Base-by-base conservation (phyloP, 2,797 vertebrate species). In the Pampus argenteus region DNA sequence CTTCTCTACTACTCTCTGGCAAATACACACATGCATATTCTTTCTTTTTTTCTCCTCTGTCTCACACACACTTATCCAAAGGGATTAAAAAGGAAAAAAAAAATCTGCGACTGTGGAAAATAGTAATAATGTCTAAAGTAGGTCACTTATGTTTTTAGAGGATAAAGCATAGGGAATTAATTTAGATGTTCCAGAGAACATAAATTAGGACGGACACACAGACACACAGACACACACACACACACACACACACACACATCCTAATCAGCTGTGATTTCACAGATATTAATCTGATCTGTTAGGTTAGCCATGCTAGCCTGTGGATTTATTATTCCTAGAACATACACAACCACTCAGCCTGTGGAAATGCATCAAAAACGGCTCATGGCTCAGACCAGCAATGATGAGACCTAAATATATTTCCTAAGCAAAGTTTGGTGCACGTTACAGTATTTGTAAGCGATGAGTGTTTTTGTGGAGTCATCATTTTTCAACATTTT, bases 121-220 rank as follows among this genome's bases (percentile, higher is more conserved):
- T 56, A 62, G 65, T 82, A 77, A 75, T 86, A 87, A 85, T 70
- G 68, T 78, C 66, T 70, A 74, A 92, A 93, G 86, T 92, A 88
- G 92, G 90, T 91, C 90, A 84, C 82, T 86, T 88, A 83, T 88
- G 74, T 90, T 88, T 86, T 89, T 55, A 82, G 74, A 86, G 88
- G 84, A 89, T 91, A 78, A 86, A 89, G 79, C 85, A 84, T 68
- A 78, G 82, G 86, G 86, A 90, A 91, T 91, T 88, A 57, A 88
- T 86, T 90, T 80, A 71, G 78, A 89, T 88, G 71, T 84, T 86
- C 73, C 83, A 73, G 76, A 79, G 78, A 65, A 71, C 38, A 79
- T 81, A 78, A 85, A 87, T 85, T 81, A 86, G 84, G 84, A 82
- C 54, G 50, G 63, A 75, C 71, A 72, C 56, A 66, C 64, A 55